Base-by-base conservation (phyloP, 92 coral and sea anemone genomes). In the Umimayanthus chanpuru region DNA sequence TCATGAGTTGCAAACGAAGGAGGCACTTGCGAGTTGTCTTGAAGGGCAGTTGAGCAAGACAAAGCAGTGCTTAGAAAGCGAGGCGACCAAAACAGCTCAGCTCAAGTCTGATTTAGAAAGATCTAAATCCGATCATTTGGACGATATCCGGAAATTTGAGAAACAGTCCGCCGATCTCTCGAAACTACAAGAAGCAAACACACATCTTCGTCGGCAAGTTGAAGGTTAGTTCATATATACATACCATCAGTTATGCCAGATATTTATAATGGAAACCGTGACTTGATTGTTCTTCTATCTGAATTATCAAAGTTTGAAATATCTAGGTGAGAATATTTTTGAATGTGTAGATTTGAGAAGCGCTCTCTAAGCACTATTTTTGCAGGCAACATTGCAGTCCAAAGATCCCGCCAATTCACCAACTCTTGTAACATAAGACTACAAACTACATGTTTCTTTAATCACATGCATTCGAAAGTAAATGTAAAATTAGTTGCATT, bases 1-100 rank as follows among this genome's bases (percentile, higher is more conserved):
- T 29, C 97, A 94, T 39, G 98, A 96, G 41, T 88, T 94, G 67
- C 93, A 93, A 18, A 79, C 85, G 20, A 96, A 94, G 30, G 98
- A 96, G 30, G 93, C 93, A 14, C 91, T 90, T 43, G 75, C 94
- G 8, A 93, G 95, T 76, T 93, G 96, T 89, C 77, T 93, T 16
- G 96, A 96, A 73, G 98, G 98, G 0, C 94, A 92, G 85, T 87
- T 96, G 40, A 86, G 74, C 50, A 89, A 94, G 39, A 64, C 82
- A 30, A 95, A 96, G 41, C 98, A 94, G 79, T 77, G 85, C 50
- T 85, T 96, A 4, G 98, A 96, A 12, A 49, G 38, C 80, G 98
- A 96, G 77, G 61, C 79, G 10, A 82, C 81, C 56, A 96, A 72
- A 79, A 87, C 80, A 23, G 32, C 85, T 47, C 95, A 92, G 40